Base-by-base conservation (phyloP, 2,113 vertebrate species). In the Actenoides lindsayi region DNA sequence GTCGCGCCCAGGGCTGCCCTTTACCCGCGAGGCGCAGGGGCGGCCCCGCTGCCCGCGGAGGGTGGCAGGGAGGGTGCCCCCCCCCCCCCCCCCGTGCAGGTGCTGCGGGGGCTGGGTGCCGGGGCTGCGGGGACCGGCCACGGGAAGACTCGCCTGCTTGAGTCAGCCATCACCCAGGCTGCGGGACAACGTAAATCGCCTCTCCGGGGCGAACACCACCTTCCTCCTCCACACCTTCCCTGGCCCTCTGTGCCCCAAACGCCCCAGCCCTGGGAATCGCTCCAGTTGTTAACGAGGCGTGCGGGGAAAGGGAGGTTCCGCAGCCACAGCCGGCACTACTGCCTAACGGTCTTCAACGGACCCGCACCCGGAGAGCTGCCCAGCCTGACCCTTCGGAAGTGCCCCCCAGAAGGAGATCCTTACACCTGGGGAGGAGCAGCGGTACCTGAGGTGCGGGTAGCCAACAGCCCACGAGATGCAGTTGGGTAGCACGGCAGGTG, bases 401-500 rank as follows among this genome's bases (percentile, higher is more conserved):
- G 16, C 11, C 41, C 50, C 25, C 25, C 51, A 12, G 18, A n/a
- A 39, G 48, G 30, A 19, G 12, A 9, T 4, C 73, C 33, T 30
- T 8, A 5, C 23, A 17, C 28, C 23, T 5, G 37, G 37, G 6
- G 16, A 42, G 19, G 30, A 19, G 24, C 4, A 2, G 24, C 1
- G 12, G 25, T 23, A 11, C 16, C 2, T 5, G 11, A 23, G 46
- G 5, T 11, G 54, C 6, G 3, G 14, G 54, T 20, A 27, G 23
- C 7, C 31, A 3, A 0, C 21, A 2, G 44, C 24, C n/a, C 0
- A 11, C 3, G 16, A 16, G 30, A 6, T 5, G 39, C 3, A 1
- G 6, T 14, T 0, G 31, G 17, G 42, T 12, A 11, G 16, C 1
- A 10, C 1, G 1, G 46, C 25, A 11, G 9, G 60, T 8, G 54